Percentiles rank a stretch among this genome's conserved stretches.
Evolutionary conservation across 1,140 invertebrate genomes (phyloP).

Genomic region (Myzus persicae): DNA sequence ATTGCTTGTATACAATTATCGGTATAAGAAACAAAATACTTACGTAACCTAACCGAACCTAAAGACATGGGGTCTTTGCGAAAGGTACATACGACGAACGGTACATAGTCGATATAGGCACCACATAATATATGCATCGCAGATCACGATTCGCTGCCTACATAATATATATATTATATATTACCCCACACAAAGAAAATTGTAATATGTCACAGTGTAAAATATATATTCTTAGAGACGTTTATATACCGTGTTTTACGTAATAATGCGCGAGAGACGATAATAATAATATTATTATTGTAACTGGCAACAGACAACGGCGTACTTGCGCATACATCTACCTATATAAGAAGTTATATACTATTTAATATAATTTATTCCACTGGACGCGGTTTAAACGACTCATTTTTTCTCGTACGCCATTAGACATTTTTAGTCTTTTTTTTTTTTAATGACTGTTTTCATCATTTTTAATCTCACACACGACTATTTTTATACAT

Average conservation of each 20-base stretch:
- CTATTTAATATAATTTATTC: neutral
- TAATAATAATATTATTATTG: neutral
- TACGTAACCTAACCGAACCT: neutral
- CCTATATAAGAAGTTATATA: neutral
- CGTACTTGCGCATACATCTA: neutral
- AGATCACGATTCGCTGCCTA: neutral
- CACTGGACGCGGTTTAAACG: neutral
- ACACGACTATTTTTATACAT: neutral
- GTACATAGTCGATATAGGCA: neutral
- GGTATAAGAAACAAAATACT: neutral
- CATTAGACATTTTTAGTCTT: neutral
- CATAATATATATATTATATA: neutral
- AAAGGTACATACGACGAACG: neutral
- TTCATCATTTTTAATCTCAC: slow-evolving; percentile 36
- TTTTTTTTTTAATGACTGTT: slow-evolving; percentile 22
- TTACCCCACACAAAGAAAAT: neutral
- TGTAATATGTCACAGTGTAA: neutral
- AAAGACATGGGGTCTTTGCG: neutral
- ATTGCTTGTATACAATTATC: neutral
- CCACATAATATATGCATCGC: neutral
- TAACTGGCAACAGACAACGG: neutral
- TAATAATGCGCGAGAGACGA: neutral
- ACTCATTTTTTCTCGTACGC: neutral
- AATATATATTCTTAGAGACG: neutral
- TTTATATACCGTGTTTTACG: neutral